These are phyloP conservation scores for Aplocera efformata DNA, from an alignment of 2,888 invertebrate species.

Conservation along the genomic window DNA sequence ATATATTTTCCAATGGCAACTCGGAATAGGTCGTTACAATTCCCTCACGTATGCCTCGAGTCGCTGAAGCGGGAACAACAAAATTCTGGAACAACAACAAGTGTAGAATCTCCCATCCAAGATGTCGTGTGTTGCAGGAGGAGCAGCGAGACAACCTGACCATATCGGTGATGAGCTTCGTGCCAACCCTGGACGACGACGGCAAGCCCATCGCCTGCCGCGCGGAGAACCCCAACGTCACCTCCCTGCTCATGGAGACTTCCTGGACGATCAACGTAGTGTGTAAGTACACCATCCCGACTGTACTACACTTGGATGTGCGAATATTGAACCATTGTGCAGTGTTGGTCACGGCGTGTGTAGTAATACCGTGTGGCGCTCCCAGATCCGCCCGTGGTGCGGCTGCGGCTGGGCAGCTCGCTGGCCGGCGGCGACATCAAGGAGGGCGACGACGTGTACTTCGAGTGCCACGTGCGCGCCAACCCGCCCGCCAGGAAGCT, in stretches of 20 bases:
- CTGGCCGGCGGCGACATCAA: constrained; percentile 93
- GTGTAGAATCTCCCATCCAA: no score
- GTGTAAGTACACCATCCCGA: constrained; percentile 84
- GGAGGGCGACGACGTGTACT: constrained; percentile 95
- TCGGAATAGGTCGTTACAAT: no score
- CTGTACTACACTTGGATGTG: background rate
- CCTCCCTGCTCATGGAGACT: constrained; percentile 89
- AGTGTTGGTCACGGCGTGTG: no score
- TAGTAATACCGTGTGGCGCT: constrained; percentile 23
- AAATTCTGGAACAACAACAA: no score
- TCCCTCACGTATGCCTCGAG: no score
- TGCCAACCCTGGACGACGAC: constrained; percentile 93
- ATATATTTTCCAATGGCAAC: no score
- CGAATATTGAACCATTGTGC: background rate
- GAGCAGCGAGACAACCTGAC: constrained; percentile 90
- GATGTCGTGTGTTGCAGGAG: constrained; percentile 85
- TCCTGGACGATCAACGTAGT: constrained; percentile 94
- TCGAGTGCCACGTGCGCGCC: constrained; percentile 94
- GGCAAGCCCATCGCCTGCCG: constrained; percentile 93
- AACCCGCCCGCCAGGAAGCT: constrained; percentile 92
- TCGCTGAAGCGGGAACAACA: no score
- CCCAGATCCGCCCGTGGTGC: constrained; percentile 92
- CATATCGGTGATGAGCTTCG: constrained; percentile 92
- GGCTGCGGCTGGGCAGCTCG: constrained; percentile 90
- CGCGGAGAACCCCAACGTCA: constrained; percentile 94